These are phyloP conservation scores for Ganaspis sp. DNA, from an alignment of 1,140 invertebrate species.

Conservation along the genomic window DNA sequence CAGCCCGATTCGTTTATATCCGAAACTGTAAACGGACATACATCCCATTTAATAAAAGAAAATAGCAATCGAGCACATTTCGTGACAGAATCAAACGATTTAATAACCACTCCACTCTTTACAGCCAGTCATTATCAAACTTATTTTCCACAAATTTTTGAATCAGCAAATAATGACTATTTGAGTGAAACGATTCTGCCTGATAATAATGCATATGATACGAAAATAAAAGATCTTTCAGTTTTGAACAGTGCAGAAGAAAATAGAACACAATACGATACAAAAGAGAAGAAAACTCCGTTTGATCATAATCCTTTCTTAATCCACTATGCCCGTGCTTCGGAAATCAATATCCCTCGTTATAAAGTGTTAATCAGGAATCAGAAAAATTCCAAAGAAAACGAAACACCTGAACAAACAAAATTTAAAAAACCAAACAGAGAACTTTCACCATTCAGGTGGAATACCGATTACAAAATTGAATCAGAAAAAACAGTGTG, in stretches of 20 bases:
- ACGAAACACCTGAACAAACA: neutral
- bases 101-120: too few species aligned
- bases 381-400: neutral
- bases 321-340: conserved; percentile 39
- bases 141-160: too few species aligned
- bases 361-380: conserved; percentile 41
- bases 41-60: neutral
- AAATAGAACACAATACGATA: too few species aligned
- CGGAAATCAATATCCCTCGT: conserved; percentile 38
- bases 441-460: conserved; percentile 10
- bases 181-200: too few species aligned
- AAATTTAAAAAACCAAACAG: conserved; percentile 17
- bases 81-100: neutral
- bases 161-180: too few species aligned
- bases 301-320: conserved; percentile 53
- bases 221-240: too few species aligned
- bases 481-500: conserved; percentile 42
- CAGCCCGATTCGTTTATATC: neutral
- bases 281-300: conserved; percentile 39
- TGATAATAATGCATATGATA: too few species aligned
- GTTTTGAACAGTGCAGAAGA: too few species aligned
- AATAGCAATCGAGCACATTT: too few species aligned
- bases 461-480: conserved; percentile 14
- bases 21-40: neutral
- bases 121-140: too few species aligned